Conservation (phyloP, 2,113 vertebrate species). For the Tupaia chinensis region DNA sequence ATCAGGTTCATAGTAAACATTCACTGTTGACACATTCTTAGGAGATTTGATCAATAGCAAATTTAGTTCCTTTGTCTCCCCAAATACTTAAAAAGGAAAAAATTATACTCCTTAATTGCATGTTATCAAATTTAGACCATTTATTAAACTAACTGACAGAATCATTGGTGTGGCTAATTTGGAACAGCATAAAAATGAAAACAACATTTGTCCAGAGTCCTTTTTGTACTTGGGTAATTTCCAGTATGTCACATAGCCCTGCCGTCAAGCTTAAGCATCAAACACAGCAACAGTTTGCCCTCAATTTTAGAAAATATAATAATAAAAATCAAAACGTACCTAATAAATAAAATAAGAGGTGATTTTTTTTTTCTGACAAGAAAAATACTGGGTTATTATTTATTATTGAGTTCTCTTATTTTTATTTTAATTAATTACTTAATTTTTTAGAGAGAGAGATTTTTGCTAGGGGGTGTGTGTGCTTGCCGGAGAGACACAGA, state of each 20-base stretch:
- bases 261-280: neutral
- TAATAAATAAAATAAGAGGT: neutral
- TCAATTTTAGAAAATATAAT: conserved; percentile 32
- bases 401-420: neutral
- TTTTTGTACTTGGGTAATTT: conserved; percentile 29
- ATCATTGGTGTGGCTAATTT: neutral
- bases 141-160: neutral
- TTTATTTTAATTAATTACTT: no score
- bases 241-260: neutral
- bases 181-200: conserved; percentile 18
- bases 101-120: neutral
- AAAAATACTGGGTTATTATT: conserved; percentile 25
- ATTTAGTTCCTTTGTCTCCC: neutral
- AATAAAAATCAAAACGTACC: conserved; percentile 23
- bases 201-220: neutral
- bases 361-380: neutral
- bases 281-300: neutral
- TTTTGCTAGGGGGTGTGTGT: no score
- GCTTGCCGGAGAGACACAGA: no score
- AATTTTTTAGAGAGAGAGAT: neutral
- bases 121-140: neutral
- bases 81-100: neutral
- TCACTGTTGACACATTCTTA: neutral
- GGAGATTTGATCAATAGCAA: neutral
- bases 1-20: conserved; percentile 1